Conservation (phyloP, 2,113 vertebrate species). For the Leptobrachium leishanense region DNA sequence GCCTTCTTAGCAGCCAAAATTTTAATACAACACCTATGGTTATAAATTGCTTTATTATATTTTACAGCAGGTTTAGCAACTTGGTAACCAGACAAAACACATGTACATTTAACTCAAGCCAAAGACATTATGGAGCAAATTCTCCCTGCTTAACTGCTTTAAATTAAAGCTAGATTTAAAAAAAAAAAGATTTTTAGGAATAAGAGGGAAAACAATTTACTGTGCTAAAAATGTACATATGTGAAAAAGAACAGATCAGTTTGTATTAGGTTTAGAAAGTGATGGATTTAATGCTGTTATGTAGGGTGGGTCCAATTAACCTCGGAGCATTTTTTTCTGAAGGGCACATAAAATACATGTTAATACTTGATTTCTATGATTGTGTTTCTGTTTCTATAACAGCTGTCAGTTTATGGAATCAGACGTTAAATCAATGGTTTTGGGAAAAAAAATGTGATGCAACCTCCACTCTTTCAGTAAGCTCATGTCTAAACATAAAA, state of each 20-base stretch:
- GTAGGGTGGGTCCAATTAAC: slow-evolving; percentile 40
- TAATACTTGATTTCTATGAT: slow-evolving; percentile 19
- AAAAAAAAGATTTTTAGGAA: too few species aligned
- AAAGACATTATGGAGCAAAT: too few species aligned
- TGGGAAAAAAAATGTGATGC: background rate
- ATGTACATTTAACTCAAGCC: too few species aligned
- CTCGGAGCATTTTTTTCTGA: slow-evolving; percentile 28
- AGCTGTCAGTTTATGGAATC: slow-evolving; percentile 42
- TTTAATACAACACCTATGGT: too few species aligned
- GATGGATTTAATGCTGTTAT: slow-evolving; percentile 33
- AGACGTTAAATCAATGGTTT: slow-evolving; percentile 22
- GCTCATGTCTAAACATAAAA: background rate
- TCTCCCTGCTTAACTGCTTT: too few species aligned
- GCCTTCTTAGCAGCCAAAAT: too few species aligned
- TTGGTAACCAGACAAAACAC: too few species aligned
- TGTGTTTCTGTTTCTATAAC: slow-evolving; percentile 36
- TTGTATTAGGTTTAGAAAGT: slow-evolving; percentile 23
- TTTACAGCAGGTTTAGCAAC: too few species aligned
- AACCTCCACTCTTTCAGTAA: background rate
- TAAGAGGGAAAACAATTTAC: background rate
- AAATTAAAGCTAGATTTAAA: too few species aligned
- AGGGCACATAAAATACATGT: slow-evolving; percentile 32
- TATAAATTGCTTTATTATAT: too few species aligned
- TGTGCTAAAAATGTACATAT: background rate
- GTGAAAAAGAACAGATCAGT: slow-evolving; percentile 13